Evolutionary conservation across 2,888 invertebrate genomes (phyloP).

Genomic region (Phasia obesa): DNA sequence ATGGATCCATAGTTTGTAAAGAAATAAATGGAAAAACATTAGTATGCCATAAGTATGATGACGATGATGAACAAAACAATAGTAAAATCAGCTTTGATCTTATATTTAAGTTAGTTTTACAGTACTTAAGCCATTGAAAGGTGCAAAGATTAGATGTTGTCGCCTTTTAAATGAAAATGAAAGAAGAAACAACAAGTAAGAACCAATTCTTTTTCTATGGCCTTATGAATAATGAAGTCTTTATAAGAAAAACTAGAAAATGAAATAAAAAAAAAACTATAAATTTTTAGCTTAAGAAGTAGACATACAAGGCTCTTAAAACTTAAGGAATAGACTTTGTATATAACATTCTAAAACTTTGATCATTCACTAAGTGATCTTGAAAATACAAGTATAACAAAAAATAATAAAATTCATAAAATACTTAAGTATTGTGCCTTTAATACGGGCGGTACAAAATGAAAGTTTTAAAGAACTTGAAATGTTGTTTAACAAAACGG

Average conservation of each 20-base stretch:
- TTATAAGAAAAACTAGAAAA: conserved; percentile 37
- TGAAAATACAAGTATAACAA: conserved; percentile 32
- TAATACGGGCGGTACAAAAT: conserved; percentile 34
- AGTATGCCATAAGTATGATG: conserved; percentile 60
- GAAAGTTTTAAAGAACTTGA: conserved; percentile 41
- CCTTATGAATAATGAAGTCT: conserved; percentile 56
- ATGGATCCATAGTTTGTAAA: conserved; percentile 21
- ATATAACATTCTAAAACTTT: conserved; percentile 19
- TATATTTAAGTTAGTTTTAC: conserved; percentile 65
- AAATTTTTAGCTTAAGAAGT: not conserved
- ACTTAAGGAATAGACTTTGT: conserved; percentile 13
- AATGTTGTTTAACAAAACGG: conserved; percentile 74
- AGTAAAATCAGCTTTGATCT: conserved; percentile 66
- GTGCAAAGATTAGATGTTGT: conserved; percentile 69
- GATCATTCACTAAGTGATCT: conserved; percentile 55
- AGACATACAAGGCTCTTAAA: conserved; percentile 4
- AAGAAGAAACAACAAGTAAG: conserved; percentile 41
- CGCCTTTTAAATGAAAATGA: conserved; percentile 63
- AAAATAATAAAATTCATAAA: conserved; percentile 16
- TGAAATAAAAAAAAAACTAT: not conserved
- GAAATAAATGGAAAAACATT: conserved; percentile 58
- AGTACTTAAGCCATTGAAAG: conserved; percentile 69
- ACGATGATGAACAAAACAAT: conserved; percentile 52
- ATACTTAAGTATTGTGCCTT: conserved; percentile 27
- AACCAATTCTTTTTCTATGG: conserved; percentile 34